These are phyloP conservation scores for Drosophila biarmipes DNA, from an alignment of 1,140 invertebrate species.

Conservation along the genomic window DNA sequence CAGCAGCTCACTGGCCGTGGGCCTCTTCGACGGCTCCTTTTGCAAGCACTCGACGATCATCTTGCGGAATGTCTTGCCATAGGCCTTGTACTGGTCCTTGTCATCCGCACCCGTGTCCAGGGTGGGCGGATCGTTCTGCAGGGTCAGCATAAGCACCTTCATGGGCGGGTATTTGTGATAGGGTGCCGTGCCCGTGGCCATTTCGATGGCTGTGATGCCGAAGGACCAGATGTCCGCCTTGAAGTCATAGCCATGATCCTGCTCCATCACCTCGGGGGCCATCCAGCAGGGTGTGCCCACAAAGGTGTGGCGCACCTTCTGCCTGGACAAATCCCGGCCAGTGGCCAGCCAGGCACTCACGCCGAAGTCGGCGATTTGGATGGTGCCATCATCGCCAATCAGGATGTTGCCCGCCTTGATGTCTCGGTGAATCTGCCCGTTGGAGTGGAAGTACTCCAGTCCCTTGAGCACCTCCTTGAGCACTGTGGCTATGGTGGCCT, in stretches of 20 bases:
- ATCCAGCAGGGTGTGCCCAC: constrained; percentile 99
- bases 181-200: constrained; percentile 99
- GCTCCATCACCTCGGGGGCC: constrained; percentile 99
- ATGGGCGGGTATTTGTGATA: constrained; percentile 99
- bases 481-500: constrained; percentile 99
- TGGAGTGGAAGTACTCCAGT: constrained; percentile 99
- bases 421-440: constrained; percentile 99
- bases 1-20: constrained; percentile 97
- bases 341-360: constrained; percentile 97
- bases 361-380: constrained; percentile 98
- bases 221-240: constrained; percentile 99
- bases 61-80: constrained; percentile 98
- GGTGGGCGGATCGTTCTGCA: constrained; percentile 99
- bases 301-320: constrained; percentile 98
- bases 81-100: constrained; percentile 99
- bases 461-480: constrained; percentile 99
- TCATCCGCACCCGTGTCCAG: constrained; percentile 97
- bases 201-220: constrained; percentile 99
- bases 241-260: constrained; percentile 99
- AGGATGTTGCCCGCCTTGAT: constrained; percentile 99
- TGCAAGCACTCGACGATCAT: constrained; percentile 97
- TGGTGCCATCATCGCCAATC: constrained; percentile 98
- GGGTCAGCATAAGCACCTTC: constrained; percentile 99
- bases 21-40: constrained; percentile 97
- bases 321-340: constrained; percentile 94